Conservation (phyloP, 2,888 invertebrate species). For the Aphidius colemani region DNA sequence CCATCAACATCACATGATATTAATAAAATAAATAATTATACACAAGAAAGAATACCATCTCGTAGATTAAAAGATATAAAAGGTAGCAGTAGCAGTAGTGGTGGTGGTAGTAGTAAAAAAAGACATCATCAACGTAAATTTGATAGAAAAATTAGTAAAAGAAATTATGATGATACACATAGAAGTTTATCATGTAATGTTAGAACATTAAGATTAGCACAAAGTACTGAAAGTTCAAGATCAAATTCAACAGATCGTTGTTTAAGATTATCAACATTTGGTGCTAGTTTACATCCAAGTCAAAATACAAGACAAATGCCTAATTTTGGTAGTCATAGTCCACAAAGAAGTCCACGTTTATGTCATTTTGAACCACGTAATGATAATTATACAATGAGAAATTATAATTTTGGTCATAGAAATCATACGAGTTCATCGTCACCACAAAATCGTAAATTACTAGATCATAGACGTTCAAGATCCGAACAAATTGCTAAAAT, state of each 20-base stretch:
- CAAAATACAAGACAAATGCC: constrained; percentile 57
- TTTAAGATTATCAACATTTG: constrained; percentile 46
- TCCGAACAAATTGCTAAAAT: constrained; percentile 52
- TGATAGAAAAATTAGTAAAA: constrained; percentile 40
- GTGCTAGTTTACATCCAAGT: constrained; percentile 55
- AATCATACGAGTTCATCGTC: constrained; percentile 37
- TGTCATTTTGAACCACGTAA: constrained; percentile 52
- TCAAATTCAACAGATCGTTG: constrained; percentile 56
- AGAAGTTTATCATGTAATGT: constrained; percentile 30
- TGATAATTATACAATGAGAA: constrained; percentile 28
- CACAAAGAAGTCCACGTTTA: constrained; percentile 52
- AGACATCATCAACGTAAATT: constrained; percentile 47
- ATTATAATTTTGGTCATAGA: constrained; percentile 29
- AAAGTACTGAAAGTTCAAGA: constrained; percentile 54
- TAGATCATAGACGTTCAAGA: constrained; percentile 52
- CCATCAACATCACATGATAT: constrained; percentile 47
- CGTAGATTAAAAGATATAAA: constrained; percentile 39
- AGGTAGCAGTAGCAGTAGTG: no score
- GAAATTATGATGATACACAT: constrained; percentile 34
- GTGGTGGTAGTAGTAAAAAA: constrained; percentile 36
- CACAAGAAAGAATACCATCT: constrained; percentile 43
- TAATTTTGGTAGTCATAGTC: constrained; percentile 55
- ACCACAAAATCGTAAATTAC: constrained; percentile 49
- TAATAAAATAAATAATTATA: constrained; percentile 46
- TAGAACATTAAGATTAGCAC: constrained; percentile 27